phyloP scores from a whole-genome alignment of 2,797 vertebrate genomes.

The Sylvilagus floridanus region DNA sequence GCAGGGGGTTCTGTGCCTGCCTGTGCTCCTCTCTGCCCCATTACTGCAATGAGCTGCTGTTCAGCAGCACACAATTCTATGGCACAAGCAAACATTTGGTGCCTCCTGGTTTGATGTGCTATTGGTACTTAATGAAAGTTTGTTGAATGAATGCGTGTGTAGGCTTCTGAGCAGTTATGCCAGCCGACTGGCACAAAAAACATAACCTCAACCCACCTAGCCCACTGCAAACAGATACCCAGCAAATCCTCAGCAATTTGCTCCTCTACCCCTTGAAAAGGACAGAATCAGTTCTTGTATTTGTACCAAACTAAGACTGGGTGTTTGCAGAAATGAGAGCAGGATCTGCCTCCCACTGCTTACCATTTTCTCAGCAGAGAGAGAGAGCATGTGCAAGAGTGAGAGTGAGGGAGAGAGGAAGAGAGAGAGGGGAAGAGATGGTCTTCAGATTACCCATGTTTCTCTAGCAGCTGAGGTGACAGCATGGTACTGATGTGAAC shows the following conservation, averaged over 20 bases:
- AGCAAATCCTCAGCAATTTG: not conserved
- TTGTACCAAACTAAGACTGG: not conserved
- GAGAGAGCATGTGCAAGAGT: not conserved
- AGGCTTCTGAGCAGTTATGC: not conserved
- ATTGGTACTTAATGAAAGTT: not conserved
- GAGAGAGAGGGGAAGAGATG: not conserved
- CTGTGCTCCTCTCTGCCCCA: not conserved
- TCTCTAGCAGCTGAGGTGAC: not conserved
- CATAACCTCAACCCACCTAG: not conserved
- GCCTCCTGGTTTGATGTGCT: not conserved
- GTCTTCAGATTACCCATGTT: not conserved
- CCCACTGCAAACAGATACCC: not conserved
- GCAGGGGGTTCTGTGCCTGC: not conserved
- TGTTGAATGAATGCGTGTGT: not conserved
- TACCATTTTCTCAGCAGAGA: not conserved
- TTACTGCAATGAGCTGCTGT: accelerated
- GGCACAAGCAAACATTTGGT: not conserved
- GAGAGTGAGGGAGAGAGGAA: not conserved
- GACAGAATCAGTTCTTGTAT: not conserved
- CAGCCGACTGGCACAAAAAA: not conserved
- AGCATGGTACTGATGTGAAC: conserved; percentile 5
- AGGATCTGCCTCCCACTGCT: not conserved
- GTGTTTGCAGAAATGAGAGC: not conserved
- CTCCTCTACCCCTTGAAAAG: not conserved
- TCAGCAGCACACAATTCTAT: not conserved